Evolutionary conservation across 1,140 invertebrate genomes (phyloP).

Genomic region (Pseudomyrmex cubaensis): DNA sequence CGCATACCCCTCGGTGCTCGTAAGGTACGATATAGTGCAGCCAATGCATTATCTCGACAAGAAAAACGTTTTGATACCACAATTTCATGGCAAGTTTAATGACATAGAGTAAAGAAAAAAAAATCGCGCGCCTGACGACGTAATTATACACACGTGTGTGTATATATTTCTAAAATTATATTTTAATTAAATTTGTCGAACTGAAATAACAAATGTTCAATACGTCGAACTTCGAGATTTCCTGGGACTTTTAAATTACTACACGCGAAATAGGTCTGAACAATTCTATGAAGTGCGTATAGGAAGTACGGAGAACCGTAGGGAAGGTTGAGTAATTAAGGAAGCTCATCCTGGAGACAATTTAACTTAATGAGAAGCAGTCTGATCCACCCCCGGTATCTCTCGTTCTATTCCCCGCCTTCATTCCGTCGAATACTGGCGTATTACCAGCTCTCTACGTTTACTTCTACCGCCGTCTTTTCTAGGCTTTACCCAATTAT

Average conservation of each 20-base stretch:
- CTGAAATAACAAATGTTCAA: background rate
- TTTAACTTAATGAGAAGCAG: slow-evolving; percentile 83
- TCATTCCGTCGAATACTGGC: slow-evolving; percentile 12
- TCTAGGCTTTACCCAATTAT: slow-evolving; percentile 40
- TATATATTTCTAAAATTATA: background rate
- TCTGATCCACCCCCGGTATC: slow-evolving; percentile 74
- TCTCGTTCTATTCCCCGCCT: slow-evolving; percentile 49
- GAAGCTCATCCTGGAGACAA: slow-evolving; percentile 83
- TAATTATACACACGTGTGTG: background rate
- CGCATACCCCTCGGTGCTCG: slow-evolving; percentile 6
- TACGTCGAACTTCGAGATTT: background rate
- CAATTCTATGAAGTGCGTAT: slow-evolving; percentile 32
- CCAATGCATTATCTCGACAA: slow-evolving; percentile 5
- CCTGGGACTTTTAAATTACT: background rate
- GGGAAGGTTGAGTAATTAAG: slow-evolving; percentile 81
- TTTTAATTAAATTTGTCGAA: background rate
- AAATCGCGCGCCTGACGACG: background rate
- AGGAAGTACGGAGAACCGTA: slow-evolving; percentile 25
- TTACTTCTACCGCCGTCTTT: slow-evolving; percentile 38
- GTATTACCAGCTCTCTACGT: slow-evolving; percentile 9
- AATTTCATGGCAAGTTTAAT: background rate
- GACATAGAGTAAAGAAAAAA: background rate
- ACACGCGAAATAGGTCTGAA: slow-evolving; percentile 5
- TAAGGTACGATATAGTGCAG: background rate
- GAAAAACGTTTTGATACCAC: background rate